Conservation (phyloP, 2,797 vertebrate species). For the Danionella dracula region DNA sequence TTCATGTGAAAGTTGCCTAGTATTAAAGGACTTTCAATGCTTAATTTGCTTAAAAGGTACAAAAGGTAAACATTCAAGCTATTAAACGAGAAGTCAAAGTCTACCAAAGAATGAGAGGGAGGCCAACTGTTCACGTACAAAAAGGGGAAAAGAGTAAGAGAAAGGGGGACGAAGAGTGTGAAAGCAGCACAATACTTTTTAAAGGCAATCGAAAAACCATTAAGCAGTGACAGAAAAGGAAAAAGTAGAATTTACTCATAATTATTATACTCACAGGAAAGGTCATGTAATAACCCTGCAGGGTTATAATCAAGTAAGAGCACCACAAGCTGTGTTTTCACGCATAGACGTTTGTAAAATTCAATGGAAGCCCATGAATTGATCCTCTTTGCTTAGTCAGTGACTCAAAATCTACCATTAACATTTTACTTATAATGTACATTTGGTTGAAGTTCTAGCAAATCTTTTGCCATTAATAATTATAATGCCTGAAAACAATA, state of each 20-base stretch:
- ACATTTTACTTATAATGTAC: neutral
- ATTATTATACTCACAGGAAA: constrained; percentile 47
- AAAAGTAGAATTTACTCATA: constrained; percentile 42
- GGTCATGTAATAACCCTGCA: constrained; percentile 11
- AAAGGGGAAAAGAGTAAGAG: constrained; percentile 19
- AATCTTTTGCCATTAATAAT: too few species aligned
- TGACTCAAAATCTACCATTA: neutral
- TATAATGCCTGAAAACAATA: too few species aligned
- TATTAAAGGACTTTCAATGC: too few species aligned
- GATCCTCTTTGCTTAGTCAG: neutral
- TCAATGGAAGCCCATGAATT: neutral
- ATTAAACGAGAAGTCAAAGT: too few species aligned
- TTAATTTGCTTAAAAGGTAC: too few species aligned
- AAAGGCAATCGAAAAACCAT: constrained; percentile 63
- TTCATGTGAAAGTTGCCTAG: too few species aligned
- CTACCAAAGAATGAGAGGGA: too few species aligned
- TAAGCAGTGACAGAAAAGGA: constrained; percentile 48
- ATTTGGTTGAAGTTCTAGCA: neutral
- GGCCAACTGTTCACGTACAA: neutral
- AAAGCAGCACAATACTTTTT: constrained; percentile 53
- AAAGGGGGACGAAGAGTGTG: constrained; percentile 18
- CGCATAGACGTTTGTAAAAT: neutral
- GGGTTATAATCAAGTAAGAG: neutral
- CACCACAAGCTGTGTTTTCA: neutral
- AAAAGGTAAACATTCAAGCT: too few species aligned